Base-by-base conservation (phyloP, 2,113 vertebrate genomes). In the Petromus typicus region DNA sequence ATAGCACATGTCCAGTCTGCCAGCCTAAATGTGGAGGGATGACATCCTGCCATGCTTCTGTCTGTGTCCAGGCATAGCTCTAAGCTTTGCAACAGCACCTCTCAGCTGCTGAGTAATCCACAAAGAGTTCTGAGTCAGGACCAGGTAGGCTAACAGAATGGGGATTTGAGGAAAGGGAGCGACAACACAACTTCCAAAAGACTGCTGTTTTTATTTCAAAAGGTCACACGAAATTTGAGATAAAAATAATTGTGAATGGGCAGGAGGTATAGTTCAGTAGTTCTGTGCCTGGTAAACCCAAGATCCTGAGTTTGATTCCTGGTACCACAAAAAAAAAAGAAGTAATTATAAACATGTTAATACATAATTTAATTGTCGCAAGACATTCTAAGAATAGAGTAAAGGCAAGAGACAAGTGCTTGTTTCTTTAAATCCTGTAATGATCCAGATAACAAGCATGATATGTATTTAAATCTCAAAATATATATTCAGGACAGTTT, bases 21-120 rank as follows among this genome's bases (percentile, higher is more conserved):
- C 92, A 71, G 45, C 84, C 59, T 93, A 51, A 92, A 92, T 81
- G 83, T 89, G n/a, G 73, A 93, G 67, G 66, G 63, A 59, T 94
- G 86, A 91, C 76, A 86, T 89, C 79, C 92, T 94, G 86, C 23
- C 66, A 84, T 51, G 16, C 64, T 86, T 40, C 45, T 30, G 25
- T 51, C 14, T 94, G 22, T 86, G n/a, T 93, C 78, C 64, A 92
- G 61, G n/a, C 27, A 61, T 14, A 93, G 34, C 27, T 91, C 59
- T 54, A 83, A 91, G 79, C 59, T 37, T 30, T 81, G 54, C 0
- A n/a, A n/a, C n/a, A 2, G 57, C 17, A 34, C 20, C 45, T 86
- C 54, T 91, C 32, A 54, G 20, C n/a, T 94, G 40, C 16, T 89
- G n/a, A 90, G 73, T 63, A 89, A 75, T 83, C n/a, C n/a, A 27